Conservation (phyloP, 1,140 invertebrate genomes). For the Drosophila nasuta region DNA sequence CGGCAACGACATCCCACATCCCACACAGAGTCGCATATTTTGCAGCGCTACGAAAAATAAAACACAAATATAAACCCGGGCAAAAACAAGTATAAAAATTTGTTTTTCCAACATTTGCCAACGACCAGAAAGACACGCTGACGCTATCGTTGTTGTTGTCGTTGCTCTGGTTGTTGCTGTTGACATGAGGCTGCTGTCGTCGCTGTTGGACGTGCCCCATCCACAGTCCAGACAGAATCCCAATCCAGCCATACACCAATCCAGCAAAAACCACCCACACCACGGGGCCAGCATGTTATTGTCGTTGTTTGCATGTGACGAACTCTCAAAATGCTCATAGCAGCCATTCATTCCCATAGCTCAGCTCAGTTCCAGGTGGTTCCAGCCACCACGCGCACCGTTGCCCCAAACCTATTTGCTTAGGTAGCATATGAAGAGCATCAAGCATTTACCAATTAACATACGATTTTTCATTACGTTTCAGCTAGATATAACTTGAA, state of each 20-base stretch:
- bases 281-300: constrained; percentile 53
- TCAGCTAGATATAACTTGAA: too few relatives aligned
- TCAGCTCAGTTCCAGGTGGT: constrained; percentile 31
- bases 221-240: neutral
- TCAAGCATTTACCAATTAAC: neutral
- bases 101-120: constrained; percentile 84
- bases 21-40: constrained; percentile 62
- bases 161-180: constrained; percentile 21
- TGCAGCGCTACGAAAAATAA: constrained; percentile 81
- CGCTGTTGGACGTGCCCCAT: constrained; percentile 6
- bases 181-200: constrained; percentile 52
- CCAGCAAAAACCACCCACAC: constrained; percentile 14
- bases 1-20: constrained; percentile 14
- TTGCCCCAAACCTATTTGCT: constrained; percentile 14
- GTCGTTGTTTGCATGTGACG: constrained; percentile 74
- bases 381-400: constrained; percentile 21
- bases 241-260: constrained; percentile 24
- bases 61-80: constrained; percentile 78
- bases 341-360: constrained; percentile 7
- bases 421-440: neutral
- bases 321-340: constrained; percentile 52
- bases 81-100: constrained; percentile 83
- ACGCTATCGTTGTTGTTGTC: constrained; percentile 40
- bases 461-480: neutral
- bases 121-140: constrained; percentile 66